phyloP scores from a whole-genome alignment of 2,888 invertebrate species.

The Pherbina coryleti region DNA sequence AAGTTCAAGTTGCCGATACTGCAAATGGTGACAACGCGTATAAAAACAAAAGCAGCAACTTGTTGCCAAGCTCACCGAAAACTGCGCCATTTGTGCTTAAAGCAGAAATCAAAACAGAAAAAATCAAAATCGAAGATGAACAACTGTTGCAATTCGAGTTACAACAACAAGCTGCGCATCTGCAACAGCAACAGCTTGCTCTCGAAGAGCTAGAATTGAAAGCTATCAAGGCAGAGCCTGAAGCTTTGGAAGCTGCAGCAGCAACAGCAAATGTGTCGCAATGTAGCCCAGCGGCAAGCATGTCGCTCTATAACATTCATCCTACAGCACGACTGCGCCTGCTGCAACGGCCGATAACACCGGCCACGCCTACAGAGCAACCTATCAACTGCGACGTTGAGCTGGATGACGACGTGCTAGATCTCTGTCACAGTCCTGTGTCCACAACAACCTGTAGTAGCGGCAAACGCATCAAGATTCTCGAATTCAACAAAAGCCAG shows the following conservation, averaged over 20 bases:
- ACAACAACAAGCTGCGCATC: slow-evolving; percentile 44
- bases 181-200: slow-evolving; percentile 38
- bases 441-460: slow-evolving; percentile 29
- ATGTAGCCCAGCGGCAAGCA: neutral
- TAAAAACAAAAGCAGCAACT: neutral
- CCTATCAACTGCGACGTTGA: slow-evolving; percentile 48
- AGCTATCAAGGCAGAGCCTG: slow-evolving; percentile 64
- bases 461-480: slow-evolving; percentile 62
- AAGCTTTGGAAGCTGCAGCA: slow-evolving; percentile 38
- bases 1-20: slow-evolving; percentile 9
- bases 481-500: slow-evolving; percentile 57
- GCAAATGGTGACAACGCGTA: slow-evolving; percentile 27
- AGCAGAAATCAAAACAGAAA: slow-evolving; percentile 68
- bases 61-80: slow-evolving; percentile 19
- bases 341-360: slow-evolving; percentile 42
- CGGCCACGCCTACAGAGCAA: slow-evolving; percentile 37
- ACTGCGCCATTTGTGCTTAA: slow-evolving; percentile 52
- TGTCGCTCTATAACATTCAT: neutral
- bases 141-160: slow-evolving; percentile 45
- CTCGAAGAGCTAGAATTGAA: slow-evolving; percentile 59
- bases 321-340: slow-evolving; percentile 47
- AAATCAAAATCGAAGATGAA: slow-evolving; percentile 68
- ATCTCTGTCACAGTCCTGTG: slow-evolving; percentile 51
- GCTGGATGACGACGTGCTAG: slow-evolving; percentile 51
- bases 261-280: neutral